Evolutionary conservation across 2,888 invertebrate species (phyloP), one percentile per base, ranked within the genome.

Genomic region (Chrysina gloriosa): DNA sequence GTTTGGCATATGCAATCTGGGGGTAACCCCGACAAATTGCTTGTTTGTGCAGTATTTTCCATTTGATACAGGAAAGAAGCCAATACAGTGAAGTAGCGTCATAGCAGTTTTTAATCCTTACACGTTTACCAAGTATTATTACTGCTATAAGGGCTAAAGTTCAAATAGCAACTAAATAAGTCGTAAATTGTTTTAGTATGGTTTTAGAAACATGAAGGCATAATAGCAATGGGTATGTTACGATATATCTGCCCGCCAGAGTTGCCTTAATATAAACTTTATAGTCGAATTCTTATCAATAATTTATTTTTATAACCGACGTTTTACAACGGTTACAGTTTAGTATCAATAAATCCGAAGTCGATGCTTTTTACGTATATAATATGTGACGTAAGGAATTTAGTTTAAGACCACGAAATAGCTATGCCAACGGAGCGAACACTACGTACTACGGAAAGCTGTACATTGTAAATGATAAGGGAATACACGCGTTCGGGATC

Each of bases 401-500:
- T 29, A 29, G 52, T 31, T 52, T 31, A 14, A 61, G 11, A 58
- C 25, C 58, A 42, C 11, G 25, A 58, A 42, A 16, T 14, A 16
- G 36, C 16, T 9, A 61, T 16, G 11, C 39, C 27, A 21, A 21
- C 9, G 45, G 42, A 45, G 16, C 7, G 31, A 61, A 7, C 6
- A n/a, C 25, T 14, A 14, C 14, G 21, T 4, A n/a, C 25, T 14
- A 14, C 14, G 21, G 36, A 58, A 58, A 39, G 25, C 39, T 11
- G 19, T 58, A 27, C 42, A 42, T 42, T 27, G 58, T 61, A 45
- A 42, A 61, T 61, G 58, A 61, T 61, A 42, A 42, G 58, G 42
- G 42, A 42, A 42, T 61, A 61, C 58, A 42, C 58, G 42, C 42
- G 27, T 27, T 42, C 58, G 27, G 58, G 45, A 61, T 61, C 58